These are phyloP conservation scores for Ctenicera cuprea DNA, from an alignment of 2,888 invertebrate species.

Conservation along the genomic window DNA sequence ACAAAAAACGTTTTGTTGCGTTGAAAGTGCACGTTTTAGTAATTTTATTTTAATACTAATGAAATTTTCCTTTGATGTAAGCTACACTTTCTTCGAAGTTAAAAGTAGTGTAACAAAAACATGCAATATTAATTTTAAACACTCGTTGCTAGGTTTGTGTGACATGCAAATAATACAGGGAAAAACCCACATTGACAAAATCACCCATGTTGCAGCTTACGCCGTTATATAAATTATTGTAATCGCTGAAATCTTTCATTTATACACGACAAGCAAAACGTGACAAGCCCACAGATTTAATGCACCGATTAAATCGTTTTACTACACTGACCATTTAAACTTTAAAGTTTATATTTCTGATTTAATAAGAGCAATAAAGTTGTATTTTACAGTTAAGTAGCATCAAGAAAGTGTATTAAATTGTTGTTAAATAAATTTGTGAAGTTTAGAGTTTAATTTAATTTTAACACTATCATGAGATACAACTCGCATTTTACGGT, in stretches of 20 bases:
- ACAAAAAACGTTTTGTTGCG: not conserved
- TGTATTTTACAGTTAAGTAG: too few species aligned
- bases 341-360: not conserved
- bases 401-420: too few species aligned
- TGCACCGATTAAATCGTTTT: conserved; percentile 15
- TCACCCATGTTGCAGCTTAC: conserved; percentile 33
- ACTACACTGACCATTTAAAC: not conserved
- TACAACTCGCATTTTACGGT: too few species aligned
- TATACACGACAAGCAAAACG: conserved; percentile 33
- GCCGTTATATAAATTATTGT: conserved; percentile 34
- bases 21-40: not conserved
- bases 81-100: conserved; percentile 11
- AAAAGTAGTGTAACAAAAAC: conserved; percentile 28
- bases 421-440: too few species aligned
- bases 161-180: conserved; percentile 47
- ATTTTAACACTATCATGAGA: too few species aligned
- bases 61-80: not conserved
- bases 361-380: too few species aligned
- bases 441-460: too few species aligned
- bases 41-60: not conserved
- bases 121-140: conserved; percentile 50
- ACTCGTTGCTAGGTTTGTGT: conserved; percentile 16
- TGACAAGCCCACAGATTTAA: conserved; percentile 9
- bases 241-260: conserved; percentile 13
- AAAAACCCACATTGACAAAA: conserved; percentile 32